phyloP scores from a whole-genome alignment of 2,797 vertebrate species.

The Manis pentadactyla region DNA sequence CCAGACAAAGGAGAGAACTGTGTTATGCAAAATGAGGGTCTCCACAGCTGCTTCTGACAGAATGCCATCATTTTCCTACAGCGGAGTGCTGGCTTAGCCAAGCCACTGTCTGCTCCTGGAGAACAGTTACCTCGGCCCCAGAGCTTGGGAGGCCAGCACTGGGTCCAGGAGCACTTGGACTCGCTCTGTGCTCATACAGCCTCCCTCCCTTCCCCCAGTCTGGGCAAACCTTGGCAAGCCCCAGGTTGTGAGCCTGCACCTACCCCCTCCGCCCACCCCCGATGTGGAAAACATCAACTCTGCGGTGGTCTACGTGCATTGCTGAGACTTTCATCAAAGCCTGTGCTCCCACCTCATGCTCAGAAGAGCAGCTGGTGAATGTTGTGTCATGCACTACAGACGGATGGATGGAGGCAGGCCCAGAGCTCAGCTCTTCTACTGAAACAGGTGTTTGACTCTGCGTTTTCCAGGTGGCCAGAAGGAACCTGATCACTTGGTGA shows the following conservation, averaged over 20 bases:
- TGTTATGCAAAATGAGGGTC: conserved; percentile 24
- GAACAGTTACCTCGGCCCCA: not conserved
- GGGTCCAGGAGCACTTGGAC: not conserved
- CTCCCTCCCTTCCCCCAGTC: not conserved
- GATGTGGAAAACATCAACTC: conserved; percentile 23
- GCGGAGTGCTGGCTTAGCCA: not conserved
- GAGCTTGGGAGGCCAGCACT: not conserved
- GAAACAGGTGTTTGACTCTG: conserved; percentile 87
- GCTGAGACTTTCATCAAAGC: conserved; percentile 83
- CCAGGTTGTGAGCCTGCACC: not conserved
- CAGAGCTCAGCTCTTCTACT: conserved; percentile 80
- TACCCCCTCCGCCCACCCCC: not conserved
- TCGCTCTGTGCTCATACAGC: not conserved
- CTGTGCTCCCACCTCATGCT: conserved; percentile 79
- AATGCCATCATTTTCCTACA: conserved; percentile 50
- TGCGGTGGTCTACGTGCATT: conserved; percentile 18
- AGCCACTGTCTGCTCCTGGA: conserved; percentile 45
- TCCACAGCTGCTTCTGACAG: conserved; percentile 32
- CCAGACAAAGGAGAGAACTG: conserved; percentile 51
- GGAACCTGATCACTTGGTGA: conserved; percentile 78
- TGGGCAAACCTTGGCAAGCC: conserved; percentile 5
- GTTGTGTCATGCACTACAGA: conserved; percentile 83
- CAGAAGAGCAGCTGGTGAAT: conserved; percentile 88
- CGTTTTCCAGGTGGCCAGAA: conserved; percentile 83
- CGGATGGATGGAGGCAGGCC: conserved; percentile 82